Evolutionary conservation across 2,888 invertebrate genomes (phyloP).

Genomic region (Neoascia interrupta): DNA sequence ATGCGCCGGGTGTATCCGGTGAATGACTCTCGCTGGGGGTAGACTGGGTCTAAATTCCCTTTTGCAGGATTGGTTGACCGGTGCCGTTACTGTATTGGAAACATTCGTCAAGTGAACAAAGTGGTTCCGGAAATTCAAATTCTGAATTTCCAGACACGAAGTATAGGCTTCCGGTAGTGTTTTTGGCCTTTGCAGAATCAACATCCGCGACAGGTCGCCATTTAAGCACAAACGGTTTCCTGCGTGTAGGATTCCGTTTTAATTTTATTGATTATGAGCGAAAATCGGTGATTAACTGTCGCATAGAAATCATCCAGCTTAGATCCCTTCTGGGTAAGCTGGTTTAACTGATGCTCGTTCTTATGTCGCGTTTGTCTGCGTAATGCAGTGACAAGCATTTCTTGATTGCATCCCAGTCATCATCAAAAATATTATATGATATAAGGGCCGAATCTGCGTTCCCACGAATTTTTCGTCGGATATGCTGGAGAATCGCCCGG

Average conservation of each 20-base stretch:
- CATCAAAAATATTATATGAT: neutral
- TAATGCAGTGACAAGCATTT: too few species aligned
- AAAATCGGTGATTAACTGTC: constrained; percentile 57
- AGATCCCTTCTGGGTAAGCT: too few species aligned
- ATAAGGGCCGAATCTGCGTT: neutral
- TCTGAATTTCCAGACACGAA: constrained; percentile 50
- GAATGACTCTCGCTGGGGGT: neutral
- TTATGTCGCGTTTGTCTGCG: too few species aligned
- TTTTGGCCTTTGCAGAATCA: constrained; percentile 22
- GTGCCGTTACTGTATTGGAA: neutral
- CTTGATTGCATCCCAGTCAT: too few species aligned
- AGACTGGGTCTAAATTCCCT: neutral
- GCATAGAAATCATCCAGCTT: too few species aligned
- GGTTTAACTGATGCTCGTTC: too few species aligned
- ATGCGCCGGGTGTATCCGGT: neutral
- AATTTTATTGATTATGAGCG: constrained; percentile 65
- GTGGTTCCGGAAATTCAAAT: neutral
- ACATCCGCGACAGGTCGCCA: constrained; percentile 36
- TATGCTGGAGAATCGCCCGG: neutral
- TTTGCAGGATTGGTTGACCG: neutral
- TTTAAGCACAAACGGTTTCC: constrained; percentile 48
- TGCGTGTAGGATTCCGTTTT: constrained; percentile 57
- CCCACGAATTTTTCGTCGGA: neutral
- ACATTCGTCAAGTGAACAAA: neutral
- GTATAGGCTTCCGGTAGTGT: constrained; percentile 46